Base-by-base conservation (phyloP, 1,140 invertebrate genomes). In the Acromyrmex charruanus region DNA sequence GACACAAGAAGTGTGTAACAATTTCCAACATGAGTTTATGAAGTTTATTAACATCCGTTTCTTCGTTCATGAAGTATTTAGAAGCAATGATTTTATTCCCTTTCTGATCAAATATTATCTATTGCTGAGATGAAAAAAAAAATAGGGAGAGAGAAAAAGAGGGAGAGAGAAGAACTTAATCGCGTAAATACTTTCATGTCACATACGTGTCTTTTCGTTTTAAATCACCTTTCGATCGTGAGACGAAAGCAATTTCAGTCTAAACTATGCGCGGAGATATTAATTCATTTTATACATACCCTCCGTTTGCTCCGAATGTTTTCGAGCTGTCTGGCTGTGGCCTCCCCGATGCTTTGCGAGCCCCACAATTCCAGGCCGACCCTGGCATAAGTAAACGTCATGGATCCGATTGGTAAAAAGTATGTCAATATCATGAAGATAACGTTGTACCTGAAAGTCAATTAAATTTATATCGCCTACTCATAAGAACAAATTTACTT, bases 321-420 rank as follows among this genome's bases (percentile, higher is more conserved):
- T 91, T 99, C 98, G 91, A 98, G 96, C 93, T 99, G 98, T 18
- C 98, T 95, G 80, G 98, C 97, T 3, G 98, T 99, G 88, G 97
- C 97, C 95, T 99, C 99, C 0, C 99, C 99, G 75, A 99, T 99
- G 77, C 98, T 98, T 94, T 99, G 97, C 66, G 98, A 99, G 3
- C 98, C 98, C 98, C 99, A 99, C 3, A 99, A 96, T 91, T 99
- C 98, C 66, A 98, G 95, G 4, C 98, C 99, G 28, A 99, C 98
- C 71, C 98, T 96, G 0, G 97, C 97, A 94, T 99, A 99, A 0
- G 99, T 99, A 93, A 97, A 98, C 4, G 97, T 97, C 97, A 99
- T 99, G 10, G 98, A 98, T 75, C 97, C 96, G 89, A 99, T 98
- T 49, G 99, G 99, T 89, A 99, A 95, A 92, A 99, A 97, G 95